These are phyloP conservation scores for Cosmia trapezina DNA, from an alignment of 2,888 invertebrate species.

Conservation along the genomic window DNA sequence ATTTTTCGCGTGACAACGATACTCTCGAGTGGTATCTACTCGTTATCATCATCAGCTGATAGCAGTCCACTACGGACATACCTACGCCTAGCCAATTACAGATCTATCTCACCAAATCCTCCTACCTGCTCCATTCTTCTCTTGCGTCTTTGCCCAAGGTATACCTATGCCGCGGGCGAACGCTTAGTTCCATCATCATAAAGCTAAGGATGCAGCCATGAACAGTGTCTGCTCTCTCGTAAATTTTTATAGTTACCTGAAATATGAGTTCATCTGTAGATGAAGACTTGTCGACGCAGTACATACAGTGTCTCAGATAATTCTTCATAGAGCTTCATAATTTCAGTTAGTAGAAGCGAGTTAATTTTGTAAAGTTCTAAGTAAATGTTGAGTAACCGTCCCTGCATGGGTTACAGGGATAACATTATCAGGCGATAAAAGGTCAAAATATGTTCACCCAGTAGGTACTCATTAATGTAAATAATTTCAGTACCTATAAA, in stretches of 20 bases:
- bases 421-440: slow-evolving; percentile 20
- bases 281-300: not conserved
- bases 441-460: not conserved
- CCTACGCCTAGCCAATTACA: no score
- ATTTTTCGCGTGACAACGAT: not conserved
- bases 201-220: not conserved
- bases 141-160: not conserved
- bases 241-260: not conserved
- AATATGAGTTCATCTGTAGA: not conserved
- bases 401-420: not conserved
- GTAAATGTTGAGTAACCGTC: not conserved
- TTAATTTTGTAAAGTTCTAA: not conserved
- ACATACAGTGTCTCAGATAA: no score
- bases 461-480: slow-evolving; percentile 26
- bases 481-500: slow-evolving; percentile 19
- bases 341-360: not conserved
- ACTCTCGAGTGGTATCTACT: not conserved
- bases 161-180: not conserved
- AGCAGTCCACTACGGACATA: no score
- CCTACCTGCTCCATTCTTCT: not conserved
- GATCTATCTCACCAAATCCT: not conserved
- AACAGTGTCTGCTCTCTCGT: not conserved
- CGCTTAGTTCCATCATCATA: not conserved
- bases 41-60: not conserved
- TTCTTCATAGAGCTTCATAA: not conserved